Conservation (phyloP, 2,797 vertebrate species). For the Anas georgica region DNA sequence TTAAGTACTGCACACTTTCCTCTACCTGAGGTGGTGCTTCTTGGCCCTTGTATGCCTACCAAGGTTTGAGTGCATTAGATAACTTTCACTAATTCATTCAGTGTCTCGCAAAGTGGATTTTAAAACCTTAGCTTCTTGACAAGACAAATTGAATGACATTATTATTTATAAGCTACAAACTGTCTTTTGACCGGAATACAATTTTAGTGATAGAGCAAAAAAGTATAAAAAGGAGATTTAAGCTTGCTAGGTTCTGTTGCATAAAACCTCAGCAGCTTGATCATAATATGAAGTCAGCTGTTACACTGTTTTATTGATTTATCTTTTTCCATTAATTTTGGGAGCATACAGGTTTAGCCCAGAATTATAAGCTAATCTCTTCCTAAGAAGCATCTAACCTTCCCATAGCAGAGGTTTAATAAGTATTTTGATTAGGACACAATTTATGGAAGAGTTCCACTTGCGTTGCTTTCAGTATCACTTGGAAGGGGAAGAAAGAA, state of each 20-base stretch:
- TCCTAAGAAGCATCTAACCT: not conserved
- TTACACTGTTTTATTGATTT: not conserved
- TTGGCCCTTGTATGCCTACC: not conserved
- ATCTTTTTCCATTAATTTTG: not conserved
- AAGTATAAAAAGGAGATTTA: conserved; percentile 39
- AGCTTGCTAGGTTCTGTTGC: not conserved
- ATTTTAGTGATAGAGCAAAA: conserved; percentile 1
- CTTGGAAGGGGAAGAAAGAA: not conserved
- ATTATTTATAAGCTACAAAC: not conserved
- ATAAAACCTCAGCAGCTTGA: not conserved
- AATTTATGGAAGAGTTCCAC: not conserved
- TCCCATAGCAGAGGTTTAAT: not conserved
- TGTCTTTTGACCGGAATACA: not conserved
- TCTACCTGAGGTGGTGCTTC: not conserved
- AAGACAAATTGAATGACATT: not conserved
- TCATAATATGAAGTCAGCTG: not conserved
- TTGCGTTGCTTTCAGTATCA: not conserved
- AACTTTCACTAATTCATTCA: not conserved
- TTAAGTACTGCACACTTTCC: not conserved
- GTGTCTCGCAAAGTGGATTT: not conserved
- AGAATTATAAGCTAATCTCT: not conserved
- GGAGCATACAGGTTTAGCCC: not conserved
- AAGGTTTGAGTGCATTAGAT: not conserved
- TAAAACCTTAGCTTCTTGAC: not conserved
- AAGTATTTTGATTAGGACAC: not conserved